A percentile compares a stretch with the other conserved stretches of the same genome.
phyloP scores from a whole-genome alignment of 2,797 vertebrate genomes.

The Myiothlypis chrysogaster region DNA sequence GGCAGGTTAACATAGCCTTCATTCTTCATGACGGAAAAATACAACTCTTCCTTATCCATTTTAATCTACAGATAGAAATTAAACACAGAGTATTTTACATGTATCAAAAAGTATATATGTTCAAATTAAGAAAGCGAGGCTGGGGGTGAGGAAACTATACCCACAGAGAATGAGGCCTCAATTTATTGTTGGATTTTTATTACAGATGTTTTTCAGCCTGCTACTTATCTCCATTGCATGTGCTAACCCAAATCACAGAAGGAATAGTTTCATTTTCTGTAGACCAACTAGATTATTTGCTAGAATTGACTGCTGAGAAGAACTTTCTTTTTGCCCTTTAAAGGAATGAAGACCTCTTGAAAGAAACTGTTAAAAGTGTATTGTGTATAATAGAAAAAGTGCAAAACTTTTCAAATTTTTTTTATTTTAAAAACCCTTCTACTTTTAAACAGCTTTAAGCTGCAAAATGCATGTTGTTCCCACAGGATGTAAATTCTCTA shows the following conservation, averaged over 20 bases:
- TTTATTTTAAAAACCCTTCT: neutral
- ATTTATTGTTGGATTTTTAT: neutral
- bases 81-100: neutral
- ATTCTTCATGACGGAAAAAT: neutral
- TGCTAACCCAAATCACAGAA: neutral
- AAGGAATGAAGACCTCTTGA: neutral
- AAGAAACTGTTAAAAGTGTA: neutral
- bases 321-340: neutral
- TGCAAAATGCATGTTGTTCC: neutral
- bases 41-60: neutral
- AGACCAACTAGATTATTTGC: neutral
- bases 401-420: neutral
- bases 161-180: neutral
- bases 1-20: neutral
- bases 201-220: neutral
- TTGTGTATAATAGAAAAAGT: neutral
- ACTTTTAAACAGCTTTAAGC: neutral
- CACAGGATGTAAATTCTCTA: neutral
- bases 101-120: neutral
- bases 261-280: neutral
- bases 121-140: neutral
- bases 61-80: neutral
- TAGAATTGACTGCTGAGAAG: neutral
- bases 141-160: rapidly evolving
- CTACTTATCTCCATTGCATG: neutral